These are phyloP conservation scores for Pseudachorutes palmiensis DNA, from an alignment of 1,140 invertebrate genomes.

Conservation along the genomic window DNA sequence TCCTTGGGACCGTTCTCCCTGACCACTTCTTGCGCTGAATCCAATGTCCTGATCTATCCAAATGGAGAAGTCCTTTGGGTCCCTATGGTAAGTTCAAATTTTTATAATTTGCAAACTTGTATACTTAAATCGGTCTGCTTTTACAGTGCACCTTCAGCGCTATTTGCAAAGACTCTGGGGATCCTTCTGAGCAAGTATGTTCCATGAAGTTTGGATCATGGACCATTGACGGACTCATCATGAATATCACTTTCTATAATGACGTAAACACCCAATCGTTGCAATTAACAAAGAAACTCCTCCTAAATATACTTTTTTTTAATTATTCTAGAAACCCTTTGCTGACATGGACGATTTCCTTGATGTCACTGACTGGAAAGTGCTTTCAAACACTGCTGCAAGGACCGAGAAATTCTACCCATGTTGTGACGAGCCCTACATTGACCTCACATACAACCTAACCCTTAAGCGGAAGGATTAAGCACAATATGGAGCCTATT, in stretches of 20 bases:
- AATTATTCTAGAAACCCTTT: not conserved
- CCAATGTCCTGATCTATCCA: constrained; percentile 1
- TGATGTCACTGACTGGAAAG: not conserved
- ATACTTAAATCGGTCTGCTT: too few relatives aligned
- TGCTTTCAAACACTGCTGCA: not conserved
- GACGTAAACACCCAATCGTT: not conserved
- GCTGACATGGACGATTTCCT: not conserved
- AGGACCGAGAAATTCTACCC: not conserved
- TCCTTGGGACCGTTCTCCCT: not conserved
- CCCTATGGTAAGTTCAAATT: not conserved
- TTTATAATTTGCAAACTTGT: constrained; percentile 44
- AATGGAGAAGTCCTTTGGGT: constrained; percentile 3
- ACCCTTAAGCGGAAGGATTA: not conserved
- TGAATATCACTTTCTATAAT: constrained; percentile 42
- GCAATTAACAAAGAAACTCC: not conserved
- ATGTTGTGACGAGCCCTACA: not conserved
- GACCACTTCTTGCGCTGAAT: not conserved
- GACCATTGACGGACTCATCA: constrained; percentile 87
- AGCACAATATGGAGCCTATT: not conserved
- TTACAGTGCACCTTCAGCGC: too few relatives aligned
- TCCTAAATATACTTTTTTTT: not conserved
- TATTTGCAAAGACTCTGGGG: too few relatives aligned
- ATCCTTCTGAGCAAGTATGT: constrained; percentile 96
- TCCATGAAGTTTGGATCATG: constrained; percentile 93
- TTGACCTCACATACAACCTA: constrained; percentile 3